phyloP scores from a whole-genome alignment of 2,113 vertebrate species.

The Helogale parvula region DNA sequence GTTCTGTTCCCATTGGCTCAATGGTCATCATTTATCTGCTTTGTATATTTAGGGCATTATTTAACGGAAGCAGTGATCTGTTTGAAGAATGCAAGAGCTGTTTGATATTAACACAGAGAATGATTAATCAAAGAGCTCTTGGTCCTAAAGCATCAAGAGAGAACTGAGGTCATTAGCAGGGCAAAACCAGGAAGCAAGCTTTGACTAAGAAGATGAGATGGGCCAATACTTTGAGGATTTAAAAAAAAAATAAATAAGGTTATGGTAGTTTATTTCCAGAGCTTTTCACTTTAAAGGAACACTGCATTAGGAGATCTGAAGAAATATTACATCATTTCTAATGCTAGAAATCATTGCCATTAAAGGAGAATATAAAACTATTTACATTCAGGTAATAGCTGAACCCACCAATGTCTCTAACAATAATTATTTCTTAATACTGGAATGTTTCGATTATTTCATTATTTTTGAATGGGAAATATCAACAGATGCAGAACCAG shows the following conservation, averaged over 20 bases:
- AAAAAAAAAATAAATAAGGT: constrained; percentile 67
- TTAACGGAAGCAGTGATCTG: constrained; percentile 82
- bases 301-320: constrained; percentile 47
- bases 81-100: constrained; percentile 79
- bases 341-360: constrained; percentile 36
- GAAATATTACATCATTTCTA: constrained; percentile 50
- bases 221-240: constrained; percentile 56
- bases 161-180: constrained; percentile 81
- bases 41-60: constrained; percentile 83
- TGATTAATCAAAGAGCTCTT: constrained; percentile 84
- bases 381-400: constrained; percentile 9
- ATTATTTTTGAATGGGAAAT: constrained; percentile 60
- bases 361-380: constrained; percentile 14
- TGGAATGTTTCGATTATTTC: constrained; percentile 54
- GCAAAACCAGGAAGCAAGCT: constrained; percentile 69
- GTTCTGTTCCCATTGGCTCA: constrained; percentile 75
- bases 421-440: constrained; percentile 61
- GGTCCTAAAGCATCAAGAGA: constrained; percentile 77
- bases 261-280: constrained; percentile 31
- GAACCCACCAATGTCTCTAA: constrained; percentile 12
- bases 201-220: constrained; percentile 76
- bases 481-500: constrained; percentile 66
- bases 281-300: constrained; percentile 55
- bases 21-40: constrained; percentile 83
- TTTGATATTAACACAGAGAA: constrained; percentile 84